Evolutionary conservation across 92 coral and sea anemone species (phyloP).

Genomic region (Zoanthus solanderi): DNA sequence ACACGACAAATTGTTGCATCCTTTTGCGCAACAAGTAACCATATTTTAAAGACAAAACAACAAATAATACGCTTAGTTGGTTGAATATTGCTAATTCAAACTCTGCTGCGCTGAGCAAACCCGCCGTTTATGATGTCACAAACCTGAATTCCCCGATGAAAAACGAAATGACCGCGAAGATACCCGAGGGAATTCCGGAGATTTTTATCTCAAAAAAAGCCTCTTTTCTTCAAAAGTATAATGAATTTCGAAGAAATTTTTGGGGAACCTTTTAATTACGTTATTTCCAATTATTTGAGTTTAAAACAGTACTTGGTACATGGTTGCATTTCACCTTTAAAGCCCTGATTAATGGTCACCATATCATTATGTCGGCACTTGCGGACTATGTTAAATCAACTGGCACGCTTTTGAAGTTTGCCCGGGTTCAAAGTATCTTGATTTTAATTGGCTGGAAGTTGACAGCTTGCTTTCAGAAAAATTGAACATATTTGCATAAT

Average conservation of each 20-base stretch:
- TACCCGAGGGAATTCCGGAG: neutral
- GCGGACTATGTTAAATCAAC: too few species aligned
- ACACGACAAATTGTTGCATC: conserved; percentile 3
- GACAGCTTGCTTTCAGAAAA: too few species aligned
- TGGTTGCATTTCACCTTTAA: conserved; percentile 3
- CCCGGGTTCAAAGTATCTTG: too few species aligned
- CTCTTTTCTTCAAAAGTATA: conserved; percentile 6
- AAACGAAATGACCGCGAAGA: neutral
- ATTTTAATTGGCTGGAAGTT: too few species aligned
- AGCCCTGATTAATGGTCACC: too few species aligned
- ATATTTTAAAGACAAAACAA: neutral
- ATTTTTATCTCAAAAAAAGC: neutral
- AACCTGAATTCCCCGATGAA: neutral
- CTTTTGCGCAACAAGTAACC: conserved; percentile 11
- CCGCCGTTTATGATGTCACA: conserved; percentile 23
- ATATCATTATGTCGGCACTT: too few species aligned
- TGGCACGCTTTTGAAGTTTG: too few species aligned
- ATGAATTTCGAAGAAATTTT: neutral
- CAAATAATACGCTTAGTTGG: neutral
- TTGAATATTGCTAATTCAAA: neutral
- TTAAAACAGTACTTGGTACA: neutral
- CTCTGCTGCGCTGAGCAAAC: neutral
- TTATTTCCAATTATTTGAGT: neutral
- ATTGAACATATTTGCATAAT: too few species aligned
- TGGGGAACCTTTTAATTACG: neutral